Evolutionary conservation across 1,140 invertebrate genomes (phyloP), one percentile per base, ranked within the genome.

Genomic region (Rhopalosiphum maidis): DNA sequence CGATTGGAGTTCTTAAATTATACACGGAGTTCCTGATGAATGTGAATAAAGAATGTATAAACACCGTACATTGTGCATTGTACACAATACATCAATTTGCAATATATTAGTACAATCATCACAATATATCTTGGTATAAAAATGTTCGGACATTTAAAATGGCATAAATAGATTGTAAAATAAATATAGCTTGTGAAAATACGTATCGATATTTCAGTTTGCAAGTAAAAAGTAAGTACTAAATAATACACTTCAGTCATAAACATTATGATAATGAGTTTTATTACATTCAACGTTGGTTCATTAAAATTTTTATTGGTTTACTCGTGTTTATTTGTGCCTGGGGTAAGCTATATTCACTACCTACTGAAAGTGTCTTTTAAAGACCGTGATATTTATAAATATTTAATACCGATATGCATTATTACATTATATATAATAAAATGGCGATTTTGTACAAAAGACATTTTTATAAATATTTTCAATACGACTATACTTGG

Each of bases 201-300:
- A 77, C 60, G 30, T 77, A 77, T 77, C 30, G n/a, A 77, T 77
- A 77, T n/a, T 77, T 77, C 60, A 77, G n/a, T 77, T n/a, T n/a
- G 60, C 18, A 30, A 68, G 30, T 11, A n/a, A 68, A 68, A 68
- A 68, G 55, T 60, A 60, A 11, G 60, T 68, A 68, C 30, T 68
- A 68, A 68, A 68, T 68, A 68, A 68, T 68, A 68, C 4, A n/a
- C 25, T 68, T 30, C 60, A 15, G 30, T 30, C 60, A 68, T 68
- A 68, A 68, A 68, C 30, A 68, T n/a, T n/a, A n/a, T 25, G 30
- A 68, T 68, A 77, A 77, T 77, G 60, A 68, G 60, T 77, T 77
- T 77, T 77, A 77, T 77, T 77, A 77, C 30, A 77, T 35, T 77
- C 15, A 4, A n/a, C 30, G 60, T 77, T 2, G 5, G 60, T n/a